Base-by-base conservation (phyloP, 2,888 invertebrate species). In the Oxycera nigricornis region DNA sequence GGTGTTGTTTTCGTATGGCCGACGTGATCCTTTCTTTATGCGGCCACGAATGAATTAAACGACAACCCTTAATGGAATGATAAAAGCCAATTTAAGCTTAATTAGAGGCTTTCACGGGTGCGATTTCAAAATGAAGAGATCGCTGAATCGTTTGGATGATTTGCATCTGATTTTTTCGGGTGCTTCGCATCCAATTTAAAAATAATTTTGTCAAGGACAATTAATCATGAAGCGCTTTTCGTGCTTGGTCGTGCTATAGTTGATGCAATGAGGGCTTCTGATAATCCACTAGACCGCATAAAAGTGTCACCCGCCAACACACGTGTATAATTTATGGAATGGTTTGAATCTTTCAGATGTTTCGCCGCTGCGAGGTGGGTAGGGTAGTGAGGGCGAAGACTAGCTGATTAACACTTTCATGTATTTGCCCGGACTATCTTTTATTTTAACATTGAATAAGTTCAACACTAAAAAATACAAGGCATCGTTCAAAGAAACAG, bases 241-340 rank as follows among this genome's bases (percentile, higher is more conserved):
- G 67, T 2, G 14, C n/a, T n/a, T 65, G 50, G 30, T 31, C 30
- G 35, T 61, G 20, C 14, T 61, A 3, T 31, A 65, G 65, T 52
- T 70, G 70, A 70, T 55, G 11, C 70, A 70, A 35, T 22, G 55
- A 70, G 65, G 39, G 39, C 35, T 65, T 65, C 14, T 65, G 24
- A 22, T 65, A 52, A 70, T 70, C 70, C 70, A 70, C 35, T 52
- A 52, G 70, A 70, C 31, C 30, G 70, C 70, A 55, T 70, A 41
- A 72, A 72, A 72, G 14, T 72, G 72, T 72, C 72, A 72, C 41
- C 59, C 59, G 72, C 28, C 59, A 39, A 57, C 72, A 72, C 72
- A 72, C 72, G 72, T 72, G 72, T 28, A 59, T 72, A 72, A 72
- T 72, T 72, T 72, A 72, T 59, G 28, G 41, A 11, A 22, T 41